A percentile compares a stretch with the other conserved stretches of the same genome.
Conservation (phyloP, 1,140 invertebrate genomes). For the Eriosoma lanigerum region DNA sequence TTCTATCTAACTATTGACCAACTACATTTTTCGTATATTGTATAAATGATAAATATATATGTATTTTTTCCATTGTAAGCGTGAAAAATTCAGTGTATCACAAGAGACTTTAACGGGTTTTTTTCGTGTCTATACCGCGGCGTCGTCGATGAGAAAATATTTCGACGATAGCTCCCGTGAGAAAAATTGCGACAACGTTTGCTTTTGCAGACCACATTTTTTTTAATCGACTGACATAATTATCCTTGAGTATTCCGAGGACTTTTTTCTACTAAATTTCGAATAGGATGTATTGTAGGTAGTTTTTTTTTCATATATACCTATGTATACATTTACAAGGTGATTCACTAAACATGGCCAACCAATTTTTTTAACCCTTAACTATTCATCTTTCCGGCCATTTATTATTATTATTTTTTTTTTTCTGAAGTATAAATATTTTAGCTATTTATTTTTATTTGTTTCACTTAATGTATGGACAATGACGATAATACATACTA, state of each 20-base stretch:
- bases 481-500: too few species aligned
- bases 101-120: conserved; percentile 20
- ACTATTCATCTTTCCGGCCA: too few species aligned
- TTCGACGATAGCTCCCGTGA: conserved; percentile 21
- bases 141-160: conserved; percentile 1
- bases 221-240: conserved; percentile 1
- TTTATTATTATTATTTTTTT: too few species aligned
- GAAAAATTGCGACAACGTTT: conserved; percentile 22
- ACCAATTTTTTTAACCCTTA: too few species aligned
- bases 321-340: too few species aligned
- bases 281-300: too few species aligned
- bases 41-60: not conserved
- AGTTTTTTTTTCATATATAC: too few species aligned
- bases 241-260: not conserved
- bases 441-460: too few species aligned
- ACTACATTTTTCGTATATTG: not conserved
- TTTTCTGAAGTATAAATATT: too few species aligned
- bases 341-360: too few species aligned
- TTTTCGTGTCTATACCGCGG: not conserved
- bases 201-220: not conserved
- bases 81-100: conserved; percentile 23
- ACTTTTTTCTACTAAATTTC: too few species aligned
- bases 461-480: too few species aligned
- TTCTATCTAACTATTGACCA: not conserved
- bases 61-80: not conserved